phyloP scores from a whole-genome alignment of 1,140 invertebrate genomes.

The Drosophila truncata region DNA sequence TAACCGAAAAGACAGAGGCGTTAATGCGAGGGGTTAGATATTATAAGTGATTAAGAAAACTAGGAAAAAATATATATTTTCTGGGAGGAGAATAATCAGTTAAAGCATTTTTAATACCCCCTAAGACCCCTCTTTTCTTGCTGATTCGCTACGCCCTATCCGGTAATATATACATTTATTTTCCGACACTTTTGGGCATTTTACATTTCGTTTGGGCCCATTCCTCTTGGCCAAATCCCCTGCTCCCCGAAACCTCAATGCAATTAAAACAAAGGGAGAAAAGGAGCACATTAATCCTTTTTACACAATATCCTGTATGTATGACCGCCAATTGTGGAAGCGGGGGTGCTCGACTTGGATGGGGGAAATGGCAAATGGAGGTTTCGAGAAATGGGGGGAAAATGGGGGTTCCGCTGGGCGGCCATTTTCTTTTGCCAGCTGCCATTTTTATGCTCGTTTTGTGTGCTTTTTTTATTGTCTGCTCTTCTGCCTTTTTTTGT shows the following conservation, averaged over 20 bases:
- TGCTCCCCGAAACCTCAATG: conserved; percentile 43
- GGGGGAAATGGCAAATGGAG: not conserved
- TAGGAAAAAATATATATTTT: not conserved
- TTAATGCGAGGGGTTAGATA: not conserved
- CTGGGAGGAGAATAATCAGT: not conserved
- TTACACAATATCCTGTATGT: conserved; percentile 80
- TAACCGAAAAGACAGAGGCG: conserved; percentile 11
- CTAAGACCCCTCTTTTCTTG: too few relatives aligned
- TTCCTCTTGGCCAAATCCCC: conserved; percentile 35
- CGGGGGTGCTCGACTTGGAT: conserved; percentile 2
- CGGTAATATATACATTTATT: conserved; percentile 51
- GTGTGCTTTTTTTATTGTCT: conserved; percentile 56
- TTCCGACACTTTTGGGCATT: conserved; percentile 65
- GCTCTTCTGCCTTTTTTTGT: conserved; percentile 39
- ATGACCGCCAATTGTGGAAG: conserved; percentile 50
- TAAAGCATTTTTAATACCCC: not conserved
- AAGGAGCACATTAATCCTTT: conserved; percentile 78
- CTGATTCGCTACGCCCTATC: conserved; percentile 11
- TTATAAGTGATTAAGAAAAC: not conserved
- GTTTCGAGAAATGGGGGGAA: not conserved
- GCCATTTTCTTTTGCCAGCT: conserved; percentile 81
- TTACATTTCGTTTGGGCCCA: conserved; percentile 55
- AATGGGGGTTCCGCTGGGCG: conserved; percentile 44
- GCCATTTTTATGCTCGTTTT: conserved; percentile 80
- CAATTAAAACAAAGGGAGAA: conserved; percentile 78